phyloP scores from a whole-genome alignment of 2,113 vertebrate species.

The Donacobius atricapilla region DNA sequence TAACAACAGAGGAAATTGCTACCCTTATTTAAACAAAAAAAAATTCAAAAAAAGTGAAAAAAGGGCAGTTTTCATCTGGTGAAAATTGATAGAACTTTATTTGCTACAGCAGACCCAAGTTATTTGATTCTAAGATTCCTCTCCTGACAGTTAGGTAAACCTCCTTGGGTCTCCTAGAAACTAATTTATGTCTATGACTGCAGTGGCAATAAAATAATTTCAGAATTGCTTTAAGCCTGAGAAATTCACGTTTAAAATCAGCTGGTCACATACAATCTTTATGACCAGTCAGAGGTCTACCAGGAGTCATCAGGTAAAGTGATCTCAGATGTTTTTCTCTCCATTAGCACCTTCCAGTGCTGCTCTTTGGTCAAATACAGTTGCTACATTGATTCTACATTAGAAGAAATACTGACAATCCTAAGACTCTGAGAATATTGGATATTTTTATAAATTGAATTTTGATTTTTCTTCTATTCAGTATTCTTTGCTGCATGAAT shows the following conservation, averaged over 20 bases:
- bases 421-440: background rate
- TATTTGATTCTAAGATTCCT: background rate
- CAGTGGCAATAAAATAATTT: slow-evolving; percentile 11
- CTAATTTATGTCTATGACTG: background rate
- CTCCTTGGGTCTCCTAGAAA: background rate
- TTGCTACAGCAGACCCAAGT: background rate
- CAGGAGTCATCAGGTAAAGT: background rate
- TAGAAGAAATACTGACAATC: background rate
- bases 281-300: background rate
- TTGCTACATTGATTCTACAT: background rate
- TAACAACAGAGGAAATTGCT: slow-evolving; percentile 40
- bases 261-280: background rate
- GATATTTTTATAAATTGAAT: background rate
- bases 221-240: background rate
- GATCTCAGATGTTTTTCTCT: background rate
- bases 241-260: background rate
- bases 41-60: background rate
- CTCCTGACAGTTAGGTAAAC: background rate
- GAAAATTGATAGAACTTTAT: background rate
- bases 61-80: background rate
- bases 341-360: background rate
- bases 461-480: background rate
- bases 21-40: background rate
- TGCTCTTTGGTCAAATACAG: background rate
- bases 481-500: background rate